Conservation (phyloP, 2,797 vertebrate genomes). For the Diglossa cyanea region DNA sequence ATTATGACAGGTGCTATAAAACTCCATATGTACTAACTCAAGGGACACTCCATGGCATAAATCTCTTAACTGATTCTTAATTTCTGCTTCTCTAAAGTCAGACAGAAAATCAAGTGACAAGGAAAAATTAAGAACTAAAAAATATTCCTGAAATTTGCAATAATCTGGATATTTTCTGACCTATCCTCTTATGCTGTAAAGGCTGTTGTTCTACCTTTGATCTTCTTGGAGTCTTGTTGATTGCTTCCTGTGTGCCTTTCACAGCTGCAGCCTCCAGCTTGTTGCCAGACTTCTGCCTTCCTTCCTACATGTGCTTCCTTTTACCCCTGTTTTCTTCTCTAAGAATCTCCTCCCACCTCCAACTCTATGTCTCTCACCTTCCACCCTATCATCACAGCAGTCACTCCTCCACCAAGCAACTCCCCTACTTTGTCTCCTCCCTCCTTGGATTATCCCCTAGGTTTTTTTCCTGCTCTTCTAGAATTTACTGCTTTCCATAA, state of each 20-base stretch:
- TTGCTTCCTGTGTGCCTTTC: background rate
- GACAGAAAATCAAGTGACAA: background rate
- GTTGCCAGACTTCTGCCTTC: background rate
- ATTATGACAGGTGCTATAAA: background rate
- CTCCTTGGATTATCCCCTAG: background rate
- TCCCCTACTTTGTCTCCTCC: background rate
- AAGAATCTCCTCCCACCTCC: background rate
- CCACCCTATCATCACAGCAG: background rate
- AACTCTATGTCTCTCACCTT: background rate
- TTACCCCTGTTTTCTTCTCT: background rate
- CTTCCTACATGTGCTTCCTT: background rate
- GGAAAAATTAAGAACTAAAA: background rate
- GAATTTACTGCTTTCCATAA: background rate
- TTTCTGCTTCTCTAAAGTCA: background rate
- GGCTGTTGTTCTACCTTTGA: conserved; percentile 30
- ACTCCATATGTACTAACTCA: background rate
- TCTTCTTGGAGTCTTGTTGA: background rate
- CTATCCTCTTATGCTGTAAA: background rate
- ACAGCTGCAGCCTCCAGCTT: background rate
- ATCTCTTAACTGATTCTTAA: background rate
- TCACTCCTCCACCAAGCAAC: background rate
- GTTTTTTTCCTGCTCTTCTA: background rate
- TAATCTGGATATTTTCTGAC: background rate
- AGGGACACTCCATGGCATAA: background rate
- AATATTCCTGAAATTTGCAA: background rate